Evolutionary conservation across 1,140 invertebrate species (phyloP).

Genomic region (Caenorhabditis briggsae): DNA sequence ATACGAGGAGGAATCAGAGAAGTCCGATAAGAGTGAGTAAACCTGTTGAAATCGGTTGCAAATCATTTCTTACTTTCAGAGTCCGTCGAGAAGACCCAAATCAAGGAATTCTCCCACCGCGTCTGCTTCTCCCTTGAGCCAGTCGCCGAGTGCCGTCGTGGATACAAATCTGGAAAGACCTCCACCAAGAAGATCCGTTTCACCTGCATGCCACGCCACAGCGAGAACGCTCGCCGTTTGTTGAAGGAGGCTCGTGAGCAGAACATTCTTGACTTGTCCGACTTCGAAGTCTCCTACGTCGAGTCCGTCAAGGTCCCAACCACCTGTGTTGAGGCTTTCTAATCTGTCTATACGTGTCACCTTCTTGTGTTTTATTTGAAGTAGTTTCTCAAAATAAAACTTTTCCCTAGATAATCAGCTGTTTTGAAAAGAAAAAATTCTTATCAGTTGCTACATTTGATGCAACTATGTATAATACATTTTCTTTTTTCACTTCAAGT

Average conservation of each 20-base stretch:
- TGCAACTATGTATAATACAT: too few relatives aligned
- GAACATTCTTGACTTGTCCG: background rate
- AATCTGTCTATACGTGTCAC: too few relatives aligned
- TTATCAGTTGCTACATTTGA: too few relatives aligned
- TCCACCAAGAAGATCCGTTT: conserved; percentile 59
- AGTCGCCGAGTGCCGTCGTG: conserved; percentile 62
- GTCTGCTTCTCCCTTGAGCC: conserved; percentile 69
- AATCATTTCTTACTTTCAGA: conserved; percentile 15
- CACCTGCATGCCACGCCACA: conserved; percentile 58
- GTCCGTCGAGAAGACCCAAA: conserved; percentile 47
- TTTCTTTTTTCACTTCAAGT: too few relatives aligned
- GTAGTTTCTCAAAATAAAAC: background rate
- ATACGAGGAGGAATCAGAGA: conserved; percentile 2
- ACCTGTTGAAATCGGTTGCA: background rate
- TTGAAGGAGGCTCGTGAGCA: conserved; percentile 34
- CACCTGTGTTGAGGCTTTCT: conserved; percentile 37
- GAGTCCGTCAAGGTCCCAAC: conserved; percentile 53
- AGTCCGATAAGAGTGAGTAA: conserved; percentile 16
- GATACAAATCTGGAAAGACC: background rate
- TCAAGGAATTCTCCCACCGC: conserved; percentile 58
- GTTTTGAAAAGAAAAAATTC: background rate
- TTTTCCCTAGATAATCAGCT: background rate
- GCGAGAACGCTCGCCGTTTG: conserved; percentile 1
- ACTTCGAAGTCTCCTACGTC: conserved; percentile 44
- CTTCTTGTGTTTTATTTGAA: background rate